Base-by-base conservation (phyloP, 2,113 vertebrate species). In the Xiphorhynchus elegans region DNA sequence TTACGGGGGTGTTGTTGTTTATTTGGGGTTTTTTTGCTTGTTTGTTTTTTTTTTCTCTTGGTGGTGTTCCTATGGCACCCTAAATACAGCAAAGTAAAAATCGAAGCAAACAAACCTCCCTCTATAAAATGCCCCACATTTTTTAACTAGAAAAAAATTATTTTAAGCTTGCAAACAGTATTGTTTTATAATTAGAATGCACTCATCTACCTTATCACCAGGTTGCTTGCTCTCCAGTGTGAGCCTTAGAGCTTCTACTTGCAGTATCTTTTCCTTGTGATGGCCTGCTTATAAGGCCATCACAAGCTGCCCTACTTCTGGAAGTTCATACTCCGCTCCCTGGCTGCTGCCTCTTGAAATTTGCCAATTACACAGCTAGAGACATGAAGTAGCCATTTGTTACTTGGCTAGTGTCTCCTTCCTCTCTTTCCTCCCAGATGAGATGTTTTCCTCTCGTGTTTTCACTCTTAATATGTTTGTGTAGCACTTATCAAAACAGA, bases 401-500 rank as follows among this genome's bases (percentile, higher is more conserved):
- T 83, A 31, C 37, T 87, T 90, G 55, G 59, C 84, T 80, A 24
- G 7, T 96, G 55, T 83, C 82, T 73, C 66, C 42, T 83, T 68
- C 24, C 11, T 84, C 26, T 82, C 62, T 58, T 85, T 76, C 28
- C 29, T 85, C 42, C 31, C 50, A 85, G 67, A 62, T 79, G 39
- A 91, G 86, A 75, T 2, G 55, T 88, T 91, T 91, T 94, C 33
- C 37, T 82, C n/a, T 68, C 83, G 60, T 91, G 62, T 95, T 91
- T 96, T 93, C 35, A 49, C 42, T 79, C 58, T 39, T 94, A 58
- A 21, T 87, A 21, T 90, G 90, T 93, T 94, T 96, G 67, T 70
- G 50, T 91, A 93, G 75, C 39, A 35, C 74, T 89, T 93, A 90
- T 1, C 52, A 74, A 94, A 95, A 89, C 91, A 95, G 73, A 78